Evolutionary conservation across 2,113 vertebrate species (phyloP).

Genomic region (Mesitornis unicolor): DNA sequence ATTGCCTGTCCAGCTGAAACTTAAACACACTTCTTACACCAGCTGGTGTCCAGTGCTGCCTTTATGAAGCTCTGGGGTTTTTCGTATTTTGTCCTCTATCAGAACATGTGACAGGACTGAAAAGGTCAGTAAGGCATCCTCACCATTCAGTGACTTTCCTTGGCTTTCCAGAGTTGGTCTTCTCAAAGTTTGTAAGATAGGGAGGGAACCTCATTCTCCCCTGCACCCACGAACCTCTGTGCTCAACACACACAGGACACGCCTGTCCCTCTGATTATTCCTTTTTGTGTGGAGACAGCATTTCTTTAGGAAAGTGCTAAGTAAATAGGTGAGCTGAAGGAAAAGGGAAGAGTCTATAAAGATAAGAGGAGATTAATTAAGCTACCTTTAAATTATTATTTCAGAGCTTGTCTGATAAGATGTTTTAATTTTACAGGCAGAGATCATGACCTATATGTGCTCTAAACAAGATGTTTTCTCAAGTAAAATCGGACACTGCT

Average conservation of each 20-base stretch:
- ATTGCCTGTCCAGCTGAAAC: not conserved
- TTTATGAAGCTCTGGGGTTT: not conserved
- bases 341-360: not conserved
- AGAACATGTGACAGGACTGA: not conserved
- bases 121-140: no score
- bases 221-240: accelerated
- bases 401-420: not conserved
- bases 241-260: not conserved
- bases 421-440: constrained; percentile 25
- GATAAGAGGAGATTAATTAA: not conserved
- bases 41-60: not conserved
- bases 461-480: constrained; percentile 53
- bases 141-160: not conserved
- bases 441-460: constrained; percentile 24
- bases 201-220: not conserved
- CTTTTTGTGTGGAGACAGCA: not conserved
- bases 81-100: not conserved
- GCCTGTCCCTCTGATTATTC: not conserved
- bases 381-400: not conserved
- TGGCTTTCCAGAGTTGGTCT: not conserved
- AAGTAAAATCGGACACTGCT: constrained; percentile 64
- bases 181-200: not conserved
- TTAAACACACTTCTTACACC: not conserved
- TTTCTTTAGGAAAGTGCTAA: not conserved
- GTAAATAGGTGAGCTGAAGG: not conserved